A percentile compares a stretch with the other conserved stretches of the same genome.
phyloP scores from a whole-genome alignment of 2,113 vertebrate genomes.

The Prunella himalayana region DNA sequence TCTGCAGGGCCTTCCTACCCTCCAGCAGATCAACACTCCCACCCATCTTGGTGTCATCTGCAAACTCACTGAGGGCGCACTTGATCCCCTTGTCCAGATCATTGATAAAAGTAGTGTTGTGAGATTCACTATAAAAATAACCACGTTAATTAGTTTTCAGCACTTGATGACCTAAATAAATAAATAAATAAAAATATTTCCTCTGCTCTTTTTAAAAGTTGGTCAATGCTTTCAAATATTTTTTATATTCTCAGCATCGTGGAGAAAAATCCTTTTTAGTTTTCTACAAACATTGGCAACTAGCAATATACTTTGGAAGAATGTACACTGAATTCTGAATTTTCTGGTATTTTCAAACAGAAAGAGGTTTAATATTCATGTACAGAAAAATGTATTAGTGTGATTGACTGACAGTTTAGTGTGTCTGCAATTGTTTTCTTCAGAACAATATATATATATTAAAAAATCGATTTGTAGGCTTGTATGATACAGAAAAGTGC shows the following conservation, averaged over 20 bases:
- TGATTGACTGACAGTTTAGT: neutral
- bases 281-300: neutral
- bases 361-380: neutral
- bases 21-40: neutral
- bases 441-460: neutral
- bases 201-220: neutral
- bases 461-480: neutral
- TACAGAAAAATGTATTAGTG: neutral
- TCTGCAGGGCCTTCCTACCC: neutral
- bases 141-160: neutral
- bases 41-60: neutral
- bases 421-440: neutral
- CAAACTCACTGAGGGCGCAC: neutral
- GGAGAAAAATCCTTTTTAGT: neutral
- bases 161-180: neutral
- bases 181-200: neutral
- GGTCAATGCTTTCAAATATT: neutral
- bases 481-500: neutral
- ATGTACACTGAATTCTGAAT: neutral
- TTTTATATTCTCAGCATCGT: neutral
- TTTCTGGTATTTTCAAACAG: neutral
- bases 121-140: neutral
- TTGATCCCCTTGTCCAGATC: neutral
- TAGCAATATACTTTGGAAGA: neutral
- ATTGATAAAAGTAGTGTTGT: neutral